Evolutionary conservation across 2,113 vertebrate genomes (phyloP).

Genomic region (Ictalurus punctatus): DNA sequence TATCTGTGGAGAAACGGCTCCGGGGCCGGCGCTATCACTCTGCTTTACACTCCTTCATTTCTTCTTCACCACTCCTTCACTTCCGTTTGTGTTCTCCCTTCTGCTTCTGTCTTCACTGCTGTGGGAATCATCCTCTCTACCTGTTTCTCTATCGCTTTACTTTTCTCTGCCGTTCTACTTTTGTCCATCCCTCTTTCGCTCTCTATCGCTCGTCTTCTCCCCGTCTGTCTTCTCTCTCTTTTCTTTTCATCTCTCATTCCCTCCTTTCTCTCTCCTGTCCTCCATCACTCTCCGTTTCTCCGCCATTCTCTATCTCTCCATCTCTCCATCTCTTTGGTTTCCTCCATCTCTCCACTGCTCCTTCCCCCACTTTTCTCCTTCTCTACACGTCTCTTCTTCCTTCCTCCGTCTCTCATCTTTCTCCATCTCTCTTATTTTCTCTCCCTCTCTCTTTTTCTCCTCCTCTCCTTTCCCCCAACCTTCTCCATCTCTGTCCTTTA

Average conservation of each 20-base stretch:
- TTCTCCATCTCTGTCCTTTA: neutral
- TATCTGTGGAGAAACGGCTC: slow-evolving; percentile 40
- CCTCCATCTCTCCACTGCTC: neutral
- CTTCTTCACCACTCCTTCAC: neutral
- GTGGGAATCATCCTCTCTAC: neutral
- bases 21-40: slow-evolving; percentile 15
- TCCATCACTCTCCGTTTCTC: neutral
- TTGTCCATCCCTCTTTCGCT: neutral
- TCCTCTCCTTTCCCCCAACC: neutral
- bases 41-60: neutral
- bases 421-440: neutral
- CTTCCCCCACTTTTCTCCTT: neutral
- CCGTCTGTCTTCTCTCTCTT: neutral
- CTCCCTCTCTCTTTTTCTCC: neutral
- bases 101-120: neutral
- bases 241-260: too few relatives aligned
- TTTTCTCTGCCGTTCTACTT: neutral
- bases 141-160: neutral
- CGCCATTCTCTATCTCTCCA: neutral
- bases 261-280: neutral
- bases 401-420: neutral
- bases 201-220: too few relatives aligned
- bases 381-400: neutral
- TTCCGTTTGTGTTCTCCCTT: neutral
- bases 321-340: neutral